Conservation (phyloP, 2,888 invertebrate genomes). For the Octodonta nipae region DNA sequence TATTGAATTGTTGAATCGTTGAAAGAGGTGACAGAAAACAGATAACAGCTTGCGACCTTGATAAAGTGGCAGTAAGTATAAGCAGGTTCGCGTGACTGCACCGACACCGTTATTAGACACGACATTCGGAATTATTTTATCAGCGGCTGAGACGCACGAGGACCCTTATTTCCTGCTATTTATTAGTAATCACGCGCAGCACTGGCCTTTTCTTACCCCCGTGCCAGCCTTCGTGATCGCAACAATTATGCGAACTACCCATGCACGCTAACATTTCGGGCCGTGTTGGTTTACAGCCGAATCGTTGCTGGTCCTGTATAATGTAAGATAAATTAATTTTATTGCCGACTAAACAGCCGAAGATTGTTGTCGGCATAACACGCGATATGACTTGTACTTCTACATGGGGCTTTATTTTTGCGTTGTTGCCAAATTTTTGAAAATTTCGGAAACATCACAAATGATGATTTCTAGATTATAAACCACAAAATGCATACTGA, state of each 20-base stretch:
- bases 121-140: constrained; percentile 39
- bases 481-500: no score
- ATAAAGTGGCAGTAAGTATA: no score
- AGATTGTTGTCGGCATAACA: constrained; percentile 36
- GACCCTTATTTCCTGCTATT: constrained; percentile 39
- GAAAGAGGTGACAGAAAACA: no score
- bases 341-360: constrained; percentile 38
- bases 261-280: constrained; percentile 21
- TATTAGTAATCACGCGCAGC: constrained; percentile 36
- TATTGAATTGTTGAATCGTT: no score
- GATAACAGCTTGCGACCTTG: no score
- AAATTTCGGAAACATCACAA: no score
- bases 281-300: constrained; percentile 31
- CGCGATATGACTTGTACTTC: constrained; percentile 34
- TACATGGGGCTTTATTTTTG: background rate
- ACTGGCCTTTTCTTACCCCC: constrained; percentile 34
- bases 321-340: constrained; percentile 39
- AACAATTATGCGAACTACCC: constrained; percentile 30
- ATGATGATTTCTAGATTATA: no score
- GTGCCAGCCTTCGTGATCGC: constrained; percentile 35
- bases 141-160: constrained; percentile 35
- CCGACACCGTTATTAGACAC: constrained; percentile 35
- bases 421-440: constrained; percentile 8
- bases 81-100: constrained; percentile 31
- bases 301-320: constrained; percentile 30